phyloP scores from a whole-genome alignment of 2,888 invertebrate species.

The Agriopis marginaria region DNA sequence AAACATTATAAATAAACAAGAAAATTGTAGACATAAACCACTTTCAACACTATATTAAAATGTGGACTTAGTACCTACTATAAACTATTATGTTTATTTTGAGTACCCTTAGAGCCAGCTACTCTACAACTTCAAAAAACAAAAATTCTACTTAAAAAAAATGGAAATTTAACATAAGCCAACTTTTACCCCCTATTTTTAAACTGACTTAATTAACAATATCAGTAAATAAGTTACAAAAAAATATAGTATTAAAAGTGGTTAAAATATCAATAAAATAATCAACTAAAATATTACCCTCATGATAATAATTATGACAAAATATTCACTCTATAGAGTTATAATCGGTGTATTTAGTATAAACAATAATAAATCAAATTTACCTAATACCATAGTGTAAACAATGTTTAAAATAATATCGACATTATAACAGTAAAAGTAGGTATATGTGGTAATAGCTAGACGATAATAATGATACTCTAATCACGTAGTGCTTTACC shows the following conservation, averaged over 20 bases:
- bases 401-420: slow-evolving; percentile 24
- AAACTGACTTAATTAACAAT: no score
- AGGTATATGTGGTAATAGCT: slow-evolving; percentile 23
- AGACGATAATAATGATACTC: slow-evolving; percentile 43
- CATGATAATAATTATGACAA: slow-evolving; percentile 11
- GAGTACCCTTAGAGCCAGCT: background rate
- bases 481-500: slow-evolving; percentile 71
- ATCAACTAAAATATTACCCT: slow-evolving; percentile 10
- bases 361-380: slow-evolving; percentile 17
- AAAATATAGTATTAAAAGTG: slow-evolving; percentile 18
- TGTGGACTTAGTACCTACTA: background rate
- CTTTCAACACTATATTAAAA: slow-evolving; percentile 8
- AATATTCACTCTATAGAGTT: slow-evolving; percentile 27
- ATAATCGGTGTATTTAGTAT: slow-evolving; percentile 29
- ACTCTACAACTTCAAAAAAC: no score
- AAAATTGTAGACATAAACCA: slow-evolving; percentile 5
- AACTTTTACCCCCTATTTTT: no score
- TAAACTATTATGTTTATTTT: background rate
- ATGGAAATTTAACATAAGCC: no score
- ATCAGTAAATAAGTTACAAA: no score
- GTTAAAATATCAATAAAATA: slow-evolving; percentile 19
- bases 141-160: no score
- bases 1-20: background rate
- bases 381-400: slow-evolving; percentile 18
- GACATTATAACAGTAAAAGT: slow-evolving; percentile 25